Evolutionary conservation across 2,888 invertebrate genomes (phyloP).

Genomic region (Tuberolachnus salignus): DNA sequence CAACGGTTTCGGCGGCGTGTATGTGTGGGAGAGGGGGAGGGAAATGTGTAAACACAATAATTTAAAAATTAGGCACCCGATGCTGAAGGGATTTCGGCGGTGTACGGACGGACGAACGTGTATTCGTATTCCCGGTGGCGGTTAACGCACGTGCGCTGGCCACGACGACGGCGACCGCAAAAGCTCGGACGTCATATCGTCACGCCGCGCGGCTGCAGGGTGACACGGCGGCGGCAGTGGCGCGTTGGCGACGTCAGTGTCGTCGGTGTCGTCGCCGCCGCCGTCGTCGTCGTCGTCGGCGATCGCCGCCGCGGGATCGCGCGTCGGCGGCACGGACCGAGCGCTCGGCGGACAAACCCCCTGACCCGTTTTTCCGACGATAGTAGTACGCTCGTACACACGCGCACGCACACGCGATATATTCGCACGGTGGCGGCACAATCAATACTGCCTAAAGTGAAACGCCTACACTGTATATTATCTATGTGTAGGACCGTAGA

Average conservation of each 20-base stretch:
- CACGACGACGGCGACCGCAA: conserved; percentile 41
- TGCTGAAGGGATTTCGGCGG: not conserved
- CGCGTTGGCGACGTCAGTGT: not conserved
- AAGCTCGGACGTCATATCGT: conserved; percentile 38
- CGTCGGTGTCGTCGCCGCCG: not conserved
- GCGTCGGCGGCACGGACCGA: conserved; percentile 19
- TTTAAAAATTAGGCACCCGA: not conserved
- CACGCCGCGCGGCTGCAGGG: conserved; percentile 38
- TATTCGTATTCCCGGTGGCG: not conserved
- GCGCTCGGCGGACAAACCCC: conserved; percentile 36
- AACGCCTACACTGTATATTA: conserved; percentile 38
- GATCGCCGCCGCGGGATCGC: conserved; percentile 44
- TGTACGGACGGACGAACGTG: not conserved
- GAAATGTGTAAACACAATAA: not conserved
- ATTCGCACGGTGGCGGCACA: conserved; percentile 34
- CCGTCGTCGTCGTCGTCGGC: conserved; percentile 15
- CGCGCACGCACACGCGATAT: not conserved
- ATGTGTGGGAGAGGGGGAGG: not conserved
- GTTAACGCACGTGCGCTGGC: conserved; percentile 48
- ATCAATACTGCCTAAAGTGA: conserved; percentile 55
- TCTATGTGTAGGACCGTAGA: not conserved
- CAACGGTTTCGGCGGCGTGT: not conserved
- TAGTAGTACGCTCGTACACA: not conserved
- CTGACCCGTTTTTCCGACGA: conserved; percentile 47
- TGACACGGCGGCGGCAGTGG: not conserved